Base-by-base conservation (phyloP, 2,888 invertebrate species). In the Sinhomidia bicolor region DNA sequence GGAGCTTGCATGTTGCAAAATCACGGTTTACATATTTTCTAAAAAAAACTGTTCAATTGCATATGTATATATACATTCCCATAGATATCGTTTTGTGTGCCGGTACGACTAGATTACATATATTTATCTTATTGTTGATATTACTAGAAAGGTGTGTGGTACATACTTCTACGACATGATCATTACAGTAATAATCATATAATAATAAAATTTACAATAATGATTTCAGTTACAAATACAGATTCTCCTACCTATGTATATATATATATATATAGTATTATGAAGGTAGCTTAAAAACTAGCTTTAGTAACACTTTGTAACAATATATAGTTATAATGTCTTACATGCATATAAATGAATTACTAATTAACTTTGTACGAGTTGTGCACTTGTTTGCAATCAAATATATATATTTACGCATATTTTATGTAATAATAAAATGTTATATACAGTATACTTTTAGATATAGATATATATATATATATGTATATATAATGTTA, bases 351-450 rank as follows among this genome's bases (percentile, higher is more conserved):
- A 26, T 12, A 26, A 60, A 60, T 60, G 26, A 44, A 65, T 60
- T 51, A 84, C 71, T 80, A 71, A 51, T 68, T 83, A 88, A 83
- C 83, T 89, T 89, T 89, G 89, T 89, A 89, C 89, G 89, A 89
- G 89, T 89, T 89, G 89, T 89, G 89, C 89, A 89, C 89, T 89
- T 89, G 89, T 89, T 89, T 89, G 84, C 83, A 84, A 84, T 89
- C 89, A 84, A 85, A 85, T 89, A 89, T 84, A 89, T 78, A 79
- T 84, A 68, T 32, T 78, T 82, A 80, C 51, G 23, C 12, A 44
- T 62, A 12, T 54, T 80, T n/a, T 71, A 47, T 60, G 5, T 41
- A 68, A 62, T 62, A 44, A 41, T 71, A 41, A 44, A 47, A 47
- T 74, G 20, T 47, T 74, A 47, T 74, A 23, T 74, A 74, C 65